A percentile compares a stretch with the other conserved stretches of the same genome.
Conservation (phyloP, 1,140 invertebrate genomes). For the Drosophila burlai region DNA sequence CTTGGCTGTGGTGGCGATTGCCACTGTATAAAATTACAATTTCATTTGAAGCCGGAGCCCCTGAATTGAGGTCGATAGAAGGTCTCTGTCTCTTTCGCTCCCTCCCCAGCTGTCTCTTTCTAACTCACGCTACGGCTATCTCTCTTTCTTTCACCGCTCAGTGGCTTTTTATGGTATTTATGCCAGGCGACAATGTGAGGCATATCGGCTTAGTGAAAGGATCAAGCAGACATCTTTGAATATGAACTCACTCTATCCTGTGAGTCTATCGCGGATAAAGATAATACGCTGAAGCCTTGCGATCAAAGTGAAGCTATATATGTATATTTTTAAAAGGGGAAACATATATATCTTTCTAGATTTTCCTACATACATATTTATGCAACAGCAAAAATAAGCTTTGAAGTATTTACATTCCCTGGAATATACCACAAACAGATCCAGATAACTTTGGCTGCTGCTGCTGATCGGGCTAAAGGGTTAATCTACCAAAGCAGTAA, state of each 20-base stretch:
- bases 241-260: neutral
- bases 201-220: constrained; percentile 18
- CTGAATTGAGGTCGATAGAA: constrained; percentile 60
- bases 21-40: constrained; percentile 68
- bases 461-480: neutral
- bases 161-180: constrained; percentile 40
- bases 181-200: constrained; percentile 5
- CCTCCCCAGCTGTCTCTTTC: neutral
- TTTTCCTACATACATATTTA: neutral
- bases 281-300: neutral
- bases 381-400: too few relatives aligned
- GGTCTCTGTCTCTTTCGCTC: constrained; percentile 13
- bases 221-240: constrained; percentile 1
- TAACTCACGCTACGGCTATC: neutral
- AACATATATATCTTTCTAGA: neutral
- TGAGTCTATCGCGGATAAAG: neutral
- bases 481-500: neutral
- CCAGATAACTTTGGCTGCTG: neutral
- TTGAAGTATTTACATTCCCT: neutral
- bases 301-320: neutral
- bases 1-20: constrained; percentile 40
- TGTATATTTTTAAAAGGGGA: neutral
- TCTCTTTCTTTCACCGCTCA: neutral
- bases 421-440: neutral
- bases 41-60: constrained; percentile 53